These are phyloP conservation scores for Solen grandis DNA, from an alignment of 1,140 invertebrate genomes.

Conservation along the genomic window DNA sequence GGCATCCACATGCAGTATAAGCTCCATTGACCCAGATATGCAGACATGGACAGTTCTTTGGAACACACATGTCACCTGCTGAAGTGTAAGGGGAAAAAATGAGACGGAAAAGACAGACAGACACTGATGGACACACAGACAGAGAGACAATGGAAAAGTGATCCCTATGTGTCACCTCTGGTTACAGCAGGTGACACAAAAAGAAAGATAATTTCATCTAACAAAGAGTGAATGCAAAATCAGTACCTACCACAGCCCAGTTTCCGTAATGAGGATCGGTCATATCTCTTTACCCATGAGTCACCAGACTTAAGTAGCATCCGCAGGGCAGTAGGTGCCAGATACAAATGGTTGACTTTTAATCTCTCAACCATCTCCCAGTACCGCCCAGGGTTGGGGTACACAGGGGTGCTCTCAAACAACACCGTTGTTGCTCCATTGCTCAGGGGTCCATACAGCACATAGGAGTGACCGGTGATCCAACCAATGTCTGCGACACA, in stretches of 20 bases:
- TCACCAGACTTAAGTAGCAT: constrained; percentile 85
- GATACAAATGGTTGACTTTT: constrained; percentile 83
- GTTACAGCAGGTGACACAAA: too few relatives aligned
- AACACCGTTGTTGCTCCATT: constrained; percentile 83
- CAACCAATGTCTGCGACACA: constrained; percentile 85
- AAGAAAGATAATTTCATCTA: too few relatives aligned
- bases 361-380: constrained; percentile 83
- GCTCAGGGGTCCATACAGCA: constrained; percentile 83
- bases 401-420: constrained; percentile 84
- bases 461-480: constrained; percentile 84
- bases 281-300: constrained; percentile 86
- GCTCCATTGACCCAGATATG: too few relatives aligned
- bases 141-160: too few relatives aligned
- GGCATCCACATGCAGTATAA: too few relatives aligned
- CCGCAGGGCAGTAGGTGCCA: constrained; percentile 83
- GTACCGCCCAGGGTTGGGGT: constrained; percentile 83
- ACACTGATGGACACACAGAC: too few relatives aligned
- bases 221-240: too few relatives aligned
- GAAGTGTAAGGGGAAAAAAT: too few relatives aligned
- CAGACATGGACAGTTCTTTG: too few relatives aligned
- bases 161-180: too few relatives aligned
- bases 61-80: too few relatives aligned
- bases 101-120: too few relatives aligned
- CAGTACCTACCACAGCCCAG: constrained; percentile 81
- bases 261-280: constrained; percentile 80